phyloP scores from a whole-genome alignment of 1,140 invertebrate species.

The Drosophila varians region DNA sequence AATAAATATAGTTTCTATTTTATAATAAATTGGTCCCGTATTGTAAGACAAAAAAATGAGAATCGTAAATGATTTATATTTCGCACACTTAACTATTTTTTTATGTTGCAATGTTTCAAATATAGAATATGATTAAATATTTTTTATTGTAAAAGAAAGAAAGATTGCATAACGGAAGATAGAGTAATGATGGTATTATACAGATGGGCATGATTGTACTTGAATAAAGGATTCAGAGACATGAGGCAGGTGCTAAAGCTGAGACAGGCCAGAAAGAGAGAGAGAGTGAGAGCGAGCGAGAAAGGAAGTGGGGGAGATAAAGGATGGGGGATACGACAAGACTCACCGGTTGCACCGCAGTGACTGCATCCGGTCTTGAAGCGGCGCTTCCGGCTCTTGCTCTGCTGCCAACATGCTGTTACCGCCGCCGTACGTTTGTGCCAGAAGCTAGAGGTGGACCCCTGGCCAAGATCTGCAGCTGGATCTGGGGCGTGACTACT shows the following conservation, averaged over 20 bases:
- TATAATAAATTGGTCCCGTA: no score
- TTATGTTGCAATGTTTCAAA: no score
- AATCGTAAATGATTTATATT: no score
- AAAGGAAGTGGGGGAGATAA: background rate
- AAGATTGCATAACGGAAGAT: background rate
- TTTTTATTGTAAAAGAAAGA: no score
- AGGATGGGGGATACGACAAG: constrained; percentile 57
- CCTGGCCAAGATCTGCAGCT: constrained; percentile 39
- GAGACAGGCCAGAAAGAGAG: constrained; percentile 11
- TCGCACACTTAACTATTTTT: no score
- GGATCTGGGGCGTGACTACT: constrained; percentile 58
- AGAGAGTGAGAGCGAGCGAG: constrained; percentile 14
- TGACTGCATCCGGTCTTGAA: constrained; percentile 79
- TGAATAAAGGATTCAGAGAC: constrained; percentile 6
- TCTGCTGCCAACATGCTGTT: constrained; percentile 72
- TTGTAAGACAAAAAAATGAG: no score
- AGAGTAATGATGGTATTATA: no score
- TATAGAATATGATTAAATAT: background rate
- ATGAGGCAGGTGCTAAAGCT: constrained; percentile 33
- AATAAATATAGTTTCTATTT: no score
- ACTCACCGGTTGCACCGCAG: constrained; percentile 83
- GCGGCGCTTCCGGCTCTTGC: constrained; percentile 70
- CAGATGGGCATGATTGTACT: constrained; percentile 22
- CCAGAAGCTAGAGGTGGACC: constrained; percentile 67
- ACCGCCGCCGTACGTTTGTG: constrained; percentile 65